phyloP scores from a whole-genome alignment of 1,140 invertebrate genomes.

The Pseudachorutes palmiensis region DNA sequence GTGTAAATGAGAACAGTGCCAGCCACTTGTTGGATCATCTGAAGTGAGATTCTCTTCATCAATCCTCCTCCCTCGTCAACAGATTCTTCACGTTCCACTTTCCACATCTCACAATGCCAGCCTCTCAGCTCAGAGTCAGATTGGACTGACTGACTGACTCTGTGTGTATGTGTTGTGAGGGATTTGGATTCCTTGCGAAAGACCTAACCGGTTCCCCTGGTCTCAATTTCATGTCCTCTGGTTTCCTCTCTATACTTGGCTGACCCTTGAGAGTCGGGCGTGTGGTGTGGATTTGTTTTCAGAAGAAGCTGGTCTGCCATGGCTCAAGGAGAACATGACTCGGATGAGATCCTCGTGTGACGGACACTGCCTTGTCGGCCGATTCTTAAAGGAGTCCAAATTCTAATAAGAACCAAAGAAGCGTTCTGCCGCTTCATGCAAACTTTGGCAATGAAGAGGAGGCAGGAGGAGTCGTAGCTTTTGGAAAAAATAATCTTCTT shows the following conservation, averaged over 20 bases:
- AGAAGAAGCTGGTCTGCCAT: constrained; percentile 1
- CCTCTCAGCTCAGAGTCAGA: background rate
- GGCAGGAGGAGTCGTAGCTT: background rate
- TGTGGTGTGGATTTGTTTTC: constrained; percentile 8
- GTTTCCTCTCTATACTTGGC: background rate
- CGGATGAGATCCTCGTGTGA: background rate
- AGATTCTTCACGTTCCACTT: constrained; percentile 12
- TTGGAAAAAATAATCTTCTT: background rate
- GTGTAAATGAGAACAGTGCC: background rate
- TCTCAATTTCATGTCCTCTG: background rate
- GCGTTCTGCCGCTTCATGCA: no score
- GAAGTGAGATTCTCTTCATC: background rate
- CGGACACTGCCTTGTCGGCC: background rate
- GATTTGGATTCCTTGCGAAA: constrained; percentile 8
- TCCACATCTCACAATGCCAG: background rate
- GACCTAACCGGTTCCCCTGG: background rate
- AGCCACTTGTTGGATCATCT: constrained; percentile 11
- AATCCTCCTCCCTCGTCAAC: background rate
- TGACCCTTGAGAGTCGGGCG: constrained; percentile 2
- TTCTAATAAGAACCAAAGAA: background rate
- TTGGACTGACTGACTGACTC: no score
- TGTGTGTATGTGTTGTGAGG: no score
- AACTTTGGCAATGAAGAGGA: background rate
- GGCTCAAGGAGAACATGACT: constrained; percentile 4
- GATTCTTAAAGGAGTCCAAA: background rate